phyloP scores from a whole-genome alignment of 2,113 vertebrate genomes.

The Speoplatyrhinus poulsoni region DNA sequence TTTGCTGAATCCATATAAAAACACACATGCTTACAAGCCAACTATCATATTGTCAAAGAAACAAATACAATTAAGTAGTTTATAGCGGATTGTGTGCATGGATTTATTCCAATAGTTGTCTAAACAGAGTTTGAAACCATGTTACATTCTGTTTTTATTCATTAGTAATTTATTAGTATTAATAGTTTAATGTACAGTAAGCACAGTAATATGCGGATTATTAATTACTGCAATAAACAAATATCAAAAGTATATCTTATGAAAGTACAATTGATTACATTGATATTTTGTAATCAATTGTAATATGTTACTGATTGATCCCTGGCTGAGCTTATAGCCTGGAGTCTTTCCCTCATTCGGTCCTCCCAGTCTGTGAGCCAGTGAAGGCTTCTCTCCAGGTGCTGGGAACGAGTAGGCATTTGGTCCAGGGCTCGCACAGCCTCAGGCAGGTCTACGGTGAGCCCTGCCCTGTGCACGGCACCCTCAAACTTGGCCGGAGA shows the following conservation, averaged over 20 bases:
- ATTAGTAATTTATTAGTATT: background rate
- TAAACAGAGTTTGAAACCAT: background rate
- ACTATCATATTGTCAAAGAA: too few relatives aligned
- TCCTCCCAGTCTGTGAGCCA: conserved; percentile 85
- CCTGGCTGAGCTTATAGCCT: conserved; percentile 49
- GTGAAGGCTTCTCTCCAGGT: conserved; percentile 71
- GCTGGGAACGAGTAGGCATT: conserved; percentile 73
- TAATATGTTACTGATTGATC: conserved; percentile 21
- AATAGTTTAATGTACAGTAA: background rate
- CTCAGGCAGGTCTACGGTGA: conserved; percentile 76
- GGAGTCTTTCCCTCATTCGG: conserved; percentile 67
- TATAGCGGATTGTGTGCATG: too few relatives aligned
- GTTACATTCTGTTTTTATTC: background rate
- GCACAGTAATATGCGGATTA: too few relatives aligned
- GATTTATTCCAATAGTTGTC: too few relatives aligned
- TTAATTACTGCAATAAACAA: too few relatives aligned
- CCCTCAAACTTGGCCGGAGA: conserved; percentile 89
- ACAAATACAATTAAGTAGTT: too few relatives aligned
- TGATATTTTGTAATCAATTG: background rate
- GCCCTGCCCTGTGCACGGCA: conserved; percentile 74
- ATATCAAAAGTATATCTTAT: too few relatives aligned
- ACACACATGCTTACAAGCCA: too few relatives aligned
- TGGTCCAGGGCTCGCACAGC: conserved; percentile 73
- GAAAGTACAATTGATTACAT: too few relatives aligned
- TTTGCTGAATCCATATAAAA: too few relatives aligned